Evolutionary conservation across 2,888 invertebrate species (phyloP), one percentile per base, ranked within the genome.

Genomic region (Cybosia mesomella): DNA sequence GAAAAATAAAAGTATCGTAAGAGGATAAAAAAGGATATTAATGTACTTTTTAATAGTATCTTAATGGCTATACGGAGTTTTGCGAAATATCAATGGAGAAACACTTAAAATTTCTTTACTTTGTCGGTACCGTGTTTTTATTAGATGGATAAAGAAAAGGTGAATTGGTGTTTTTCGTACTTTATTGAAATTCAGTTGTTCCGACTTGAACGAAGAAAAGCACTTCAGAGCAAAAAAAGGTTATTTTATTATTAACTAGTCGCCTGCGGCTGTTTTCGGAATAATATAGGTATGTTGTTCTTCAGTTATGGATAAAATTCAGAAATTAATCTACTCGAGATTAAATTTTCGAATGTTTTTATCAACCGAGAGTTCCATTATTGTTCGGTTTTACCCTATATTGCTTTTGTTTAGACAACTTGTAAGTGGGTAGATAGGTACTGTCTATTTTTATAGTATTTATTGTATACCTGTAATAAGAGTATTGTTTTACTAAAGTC

Each of bases 161-260:
- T 78, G 72, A 75, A 74, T 83, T 85, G 82, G 79, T 84, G 77
- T 84, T 84, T 72, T 79, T 84, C 84, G 79, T 74, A 77, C 74
- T 76, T 83, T 80, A 85, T 87, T 85, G 81, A 83, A 85, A 86
- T 85, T 86, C 83, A 84, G 76, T 83, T 84, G 82, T 80, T 80
- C 74, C 55, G 57, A 78, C 76, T 75, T 77, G 74, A 77, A 77
- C 73, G 79, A 73, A 72, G 74, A 39, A 74, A 77, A 74, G 71
- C 69, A 73, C 79, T 78, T 75, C 72, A 72, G 67, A 72, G 68
- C 71, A 71, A 62, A 67, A 80, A 81, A 81, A 74, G 72, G 70
- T 72, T 80, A 76, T 77, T 79, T 74, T 74, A 80, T 78, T 78
- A 79, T 79, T 73, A 72, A 80, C 73, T 80, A 68, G 57, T 64